Conservation (phyloP, 2,113 vertebrate genomes). For the Egretta garzetta region DNA sequence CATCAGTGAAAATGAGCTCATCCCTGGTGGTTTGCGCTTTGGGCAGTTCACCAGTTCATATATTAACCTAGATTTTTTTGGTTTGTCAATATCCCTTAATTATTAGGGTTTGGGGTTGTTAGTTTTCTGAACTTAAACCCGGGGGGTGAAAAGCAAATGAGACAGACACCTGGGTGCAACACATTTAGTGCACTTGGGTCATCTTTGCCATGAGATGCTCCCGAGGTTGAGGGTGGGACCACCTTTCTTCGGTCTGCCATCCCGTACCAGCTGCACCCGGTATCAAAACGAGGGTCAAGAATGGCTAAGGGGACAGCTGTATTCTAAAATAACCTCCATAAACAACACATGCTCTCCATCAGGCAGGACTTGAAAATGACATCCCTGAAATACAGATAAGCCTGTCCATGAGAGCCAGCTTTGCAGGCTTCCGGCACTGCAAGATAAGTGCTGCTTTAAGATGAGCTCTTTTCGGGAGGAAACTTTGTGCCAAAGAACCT, state of each 20-base stretch:
- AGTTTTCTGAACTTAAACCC: background rate
- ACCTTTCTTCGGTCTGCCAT: background rate
- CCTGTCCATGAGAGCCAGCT: background rate
- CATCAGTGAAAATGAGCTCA: background rate
- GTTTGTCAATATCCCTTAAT: background rate
- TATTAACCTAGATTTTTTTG: background rate
- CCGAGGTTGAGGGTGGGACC: background rate
- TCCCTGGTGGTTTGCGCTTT: background rate
- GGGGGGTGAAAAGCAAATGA: background rate
- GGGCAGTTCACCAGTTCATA: background rate
- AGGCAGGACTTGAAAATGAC: background rate
- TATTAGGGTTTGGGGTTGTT: background rate
- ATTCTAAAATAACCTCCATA: background rate
- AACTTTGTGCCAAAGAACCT: background rate
- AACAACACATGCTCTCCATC: background rate
- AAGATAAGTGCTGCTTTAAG: background rate
- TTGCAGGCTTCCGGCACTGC: background rate
- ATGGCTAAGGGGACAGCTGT: background rate
- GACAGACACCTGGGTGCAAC: background rate
- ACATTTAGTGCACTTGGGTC: fast-evolving
- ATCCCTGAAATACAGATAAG: background rate
- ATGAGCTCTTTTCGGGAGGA: background rate
- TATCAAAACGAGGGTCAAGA: background rate
- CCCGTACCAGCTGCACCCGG: background rate
- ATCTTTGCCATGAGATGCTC: background rate